Percentiles rank a stretch among this genome's conserved stretches.
phyloP scores from a whole-genome alignment of 1,140 invertebrate species.

The Pentalonia nigronervosa region DNA sequence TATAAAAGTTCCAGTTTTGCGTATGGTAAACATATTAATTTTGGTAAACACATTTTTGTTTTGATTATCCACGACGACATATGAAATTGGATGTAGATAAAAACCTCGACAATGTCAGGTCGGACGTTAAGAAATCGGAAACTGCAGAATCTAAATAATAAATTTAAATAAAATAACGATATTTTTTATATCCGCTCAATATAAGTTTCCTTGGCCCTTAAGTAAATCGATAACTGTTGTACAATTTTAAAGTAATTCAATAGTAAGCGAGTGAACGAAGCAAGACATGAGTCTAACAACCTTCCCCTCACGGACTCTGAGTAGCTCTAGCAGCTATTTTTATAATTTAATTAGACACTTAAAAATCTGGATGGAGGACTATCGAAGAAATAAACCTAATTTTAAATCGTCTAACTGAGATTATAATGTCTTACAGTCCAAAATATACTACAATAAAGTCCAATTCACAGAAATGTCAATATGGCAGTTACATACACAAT shows the following conservation, averaged over 20 bases:
- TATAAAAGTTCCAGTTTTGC: not conserved
- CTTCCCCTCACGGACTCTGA: not conserved
- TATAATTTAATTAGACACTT: not conserved
- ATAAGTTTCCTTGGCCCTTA: not conserved
- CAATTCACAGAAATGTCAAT: not conserved
- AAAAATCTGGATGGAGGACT: not conserved
- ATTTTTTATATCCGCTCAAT: not conserved
- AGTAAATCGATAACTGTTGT: not conserved
- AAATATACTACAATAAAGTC: constrained; percentile 17
- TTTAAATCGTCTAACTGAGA: not conserved
- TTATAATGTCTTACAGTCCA: not conserved
- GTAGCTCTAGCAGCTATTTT: not conserved
- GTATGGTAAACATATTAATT: not conserved
- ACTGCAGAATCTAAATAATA: not conserved
- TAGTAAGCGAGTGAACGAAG: not conserved
- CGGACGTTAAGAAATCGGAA: not conserved
- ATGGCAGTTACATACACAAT: not conserved
- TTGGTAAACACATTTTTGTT: not conserved
- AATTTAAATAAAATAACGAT: not conserved
- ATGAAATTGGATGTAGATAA: not conserved
- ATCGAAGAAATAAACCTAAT: not conserved
- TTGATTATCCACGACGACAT: not conserved
- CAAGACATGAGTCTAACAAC: not conserved
- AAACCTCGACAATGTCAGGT: not conserved
- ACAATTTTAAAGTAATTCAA: not conserved